phyloP scores from a whole-genome alignment of 2,888 invertebrate species.

The Andrena trimmerana region DNA sequence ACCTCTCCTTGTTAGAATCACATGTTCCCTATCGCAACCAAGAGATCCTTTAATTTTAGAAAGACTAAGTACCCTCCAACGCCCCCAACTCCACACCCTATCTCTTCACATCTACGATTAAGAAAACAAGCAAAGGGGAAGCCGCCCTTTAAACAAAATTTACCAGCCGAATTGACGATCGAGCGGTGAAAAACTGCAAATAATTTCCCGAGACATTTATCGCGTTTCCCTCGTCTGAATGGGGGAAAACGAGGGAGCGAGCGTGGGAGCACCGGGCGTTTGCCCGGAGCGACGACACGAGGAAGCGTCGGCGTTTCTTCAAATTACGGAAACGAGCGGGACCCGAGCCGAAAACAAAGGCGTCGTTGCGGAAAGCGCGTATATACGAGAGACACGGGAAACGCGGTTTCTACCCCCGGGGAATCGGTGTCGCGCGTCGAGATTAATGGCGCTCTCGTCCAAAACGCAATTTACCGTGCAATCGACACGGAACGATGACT shows the following conservation, averaged over 20 bases:
- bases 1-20: too few species aligned
- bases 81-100: background rate
- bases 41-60: too few species aligned
- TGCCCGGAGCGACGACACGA: background rate
- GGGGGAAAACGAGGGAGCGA: background rate
- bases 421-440: slow-evolving; percentile 61
- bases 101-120: background rate
- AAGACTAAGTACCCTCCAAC: background rate
- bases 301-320: slow-evolving; percentile 46
- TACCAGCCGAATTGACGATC: background rate
- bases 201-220: slow-evolving; percentile 36
- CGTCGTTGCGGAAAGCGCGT: slow-evolving; percentile 54
- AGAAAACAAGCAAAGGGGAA: background rate
- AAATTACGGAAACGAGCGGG: slow-evolving; percentile 44
- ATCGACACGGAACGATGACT: slow-evolving; percentile 72
- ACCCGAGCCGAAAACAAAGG: slow-evolving; percentile 52
- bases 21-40: too few species aligned
- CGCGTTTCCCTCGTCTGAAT: slow-evolving; percentile 10
- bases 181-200: background rate
- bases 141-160: background rate
- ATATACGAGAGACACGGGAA: slow-evolving; percentile 46
- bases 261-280: background rate
- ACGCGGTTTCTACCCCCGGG: slow-evolving; percentile 49
- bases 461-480: slow-evolving; percentile 72
- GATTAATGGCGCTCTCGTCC: slow-evolving; percentile 70